Evolutionary conservation across 2,888 invertebrate genomes (phyloP).

Genomic region (Aspidapion aeneum): DNA sequence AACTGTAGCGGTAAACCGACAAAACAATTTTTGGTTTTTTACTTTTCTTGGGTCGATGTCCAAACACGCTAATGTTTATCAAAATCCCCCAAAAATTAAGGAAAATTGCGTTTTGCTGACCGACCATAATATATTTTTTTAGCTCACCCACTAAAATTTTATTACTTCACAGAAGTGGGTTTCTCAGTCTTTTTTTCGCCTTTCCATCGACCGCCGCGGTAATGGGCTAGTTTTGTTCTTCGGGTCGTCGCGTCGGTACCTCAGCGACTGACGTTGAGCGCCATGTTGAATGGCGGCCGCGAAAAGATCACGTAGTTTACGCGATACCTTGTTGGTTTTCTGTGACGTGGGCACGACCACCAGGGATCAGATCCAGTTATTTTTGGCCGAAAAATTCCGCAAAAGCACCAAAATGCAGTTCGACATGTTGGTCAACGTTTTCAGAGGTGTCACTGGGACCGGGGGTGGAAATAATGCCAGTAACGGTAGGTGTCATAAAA

Average conservation of each 20-base stretch:
- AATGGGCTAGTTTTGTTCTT: background rate
- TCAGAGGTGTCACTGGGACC: conserved; percentile 39
- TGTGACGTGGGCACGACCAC: background rate
- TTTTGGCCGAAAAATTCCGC: conserved; percentile 21
- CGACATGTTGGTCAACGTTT: conserved; percentile 40
- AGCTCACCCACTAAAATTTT: background rate
- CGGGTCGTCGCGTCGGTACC: no score
- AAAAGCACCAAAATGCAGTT: conserved; percentile 38
- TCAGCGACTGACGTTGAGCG: no score
- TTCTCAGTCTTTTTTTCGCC: background rate
- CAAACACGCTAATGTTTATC: no score
- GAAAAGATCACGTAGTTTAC: no score
- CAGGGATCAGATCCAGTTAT: no score
- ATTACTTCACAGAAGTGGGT: background rate
- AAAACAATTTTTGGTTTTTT: no score
- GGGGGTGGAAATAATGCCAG: no score
- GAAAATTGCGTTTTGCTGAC: no score
- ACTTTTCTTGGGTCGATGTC: no score
- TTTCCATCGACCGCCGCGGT: background rate
- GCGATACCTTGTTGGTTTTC: background rate
- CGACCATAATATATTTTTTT: background rate
- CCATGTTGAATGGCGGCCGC: conserved; percentile 26
- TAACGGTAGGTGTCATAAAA: conserved; percentile 19
- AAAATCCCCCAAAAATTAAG: no score
- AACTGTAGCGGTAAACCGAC: no score